phyloP scores from a whole-genome alignment of 2,888 invertebrate genomes.

The Microctonus aethiopoides region DNA sequence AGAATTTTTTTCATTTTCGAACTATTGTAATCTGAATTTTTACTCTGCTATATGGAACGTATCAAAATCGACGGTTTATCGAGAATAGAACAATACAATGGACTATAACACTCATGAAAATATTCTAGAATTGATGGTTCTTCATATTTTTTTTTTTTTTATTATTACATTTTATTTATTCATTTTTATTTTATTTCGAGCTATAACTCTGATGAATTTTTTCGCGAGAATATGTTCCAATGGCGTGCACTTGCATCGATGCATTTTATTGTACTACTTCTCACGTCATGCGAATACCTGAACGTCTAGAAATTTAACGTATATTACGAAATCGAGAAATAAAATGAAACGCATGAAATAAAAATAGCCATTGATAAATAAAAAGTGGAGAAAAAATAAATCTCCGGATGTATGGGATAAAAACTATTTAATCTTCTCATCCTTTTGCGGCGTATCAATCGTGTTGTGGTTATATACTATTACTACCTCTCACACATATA shows the following conservation, averaged over 20 bases:
- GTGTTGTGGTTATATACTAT: too few species aligned
- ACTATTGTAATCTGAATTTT: not conserved
- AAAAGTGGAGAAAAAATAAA: not conserved
- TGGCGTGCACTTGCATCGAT: not conserved
- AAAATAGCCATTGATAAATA: not conserved
- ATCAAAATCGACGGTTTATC: not conserved
- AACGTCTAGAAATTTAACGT: not conserved
- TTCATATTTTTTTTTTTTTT: not conserved
- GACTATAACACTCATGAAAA: not conserved
- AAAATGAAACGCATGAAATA: not conserved
- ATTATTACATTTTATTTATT: too few species aligned
- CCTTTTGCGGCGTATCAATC: not conserved
- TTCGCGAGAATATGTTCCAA: not conserved
- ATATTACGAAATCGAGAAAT: not conserved
- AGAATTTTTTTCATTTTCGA: not conserved
- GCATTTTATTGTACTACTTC: not conserved
- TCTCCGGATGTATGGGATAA: not conserved
- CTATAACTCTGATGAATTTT: not conserved
- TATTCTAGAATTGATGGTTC: not conserved
- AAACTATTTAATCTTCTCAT: constrained; percentile 2
- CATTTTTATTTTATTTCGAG: not conserved
- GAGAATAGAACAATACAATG: not conserved
- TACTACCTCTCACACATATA: too few species aligned
- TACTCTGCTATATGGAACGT: not conserved
- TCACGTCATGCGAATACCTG: not conserved